A percentile compares a stretch with the other conserved stretches of the same genome.
Evolutionary conservation across 2,888 invertebrate species (phyloP).

Genomic region (Aphelenchoides bicaudatus): DNA sequence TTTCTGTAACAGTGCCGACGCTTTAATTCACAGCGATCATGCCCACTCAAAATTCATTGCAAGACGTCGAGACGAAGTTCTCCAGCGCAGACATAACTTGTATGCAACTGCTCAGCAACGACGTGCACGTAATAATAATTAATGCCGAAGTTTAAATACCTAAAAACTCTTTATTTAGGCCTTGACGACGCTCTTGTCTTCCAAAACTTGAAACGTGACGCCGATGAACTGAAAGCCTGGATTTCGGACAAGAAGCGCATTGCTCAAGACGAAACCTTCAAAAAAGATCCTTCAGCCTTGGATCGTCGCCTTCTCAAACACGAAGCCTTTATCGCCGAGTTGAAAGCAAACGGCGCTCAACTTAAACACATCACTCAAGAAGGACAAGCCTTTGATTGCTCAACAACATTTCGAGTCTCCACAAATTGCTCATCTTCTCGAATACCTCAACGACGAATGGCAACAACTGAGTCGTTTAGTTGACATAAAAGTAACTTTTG

Average conservation of each 20-base stretch:
- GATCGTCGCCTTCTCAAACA: conserved; percentile 64
- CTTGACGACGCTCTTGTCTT: conserved; percentile 80
- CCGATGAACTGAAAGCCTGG: conserved; percentile 79
- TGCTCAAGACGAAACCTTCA: conserved; percentile 85
- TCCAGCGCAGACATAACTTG: conserved; percentile 70
- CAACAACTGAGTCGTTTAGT: conserved; percentile 72
- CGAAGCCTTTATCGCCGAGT: conserved; percentile 65
- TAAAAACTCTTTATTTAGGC: too few relatives aligned
- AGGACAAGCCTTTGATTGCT: conserved; percentile 73
- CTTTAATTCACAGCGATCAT: conserved; percentile 73
- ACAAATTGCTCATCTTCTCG: conserved; percentile 71
- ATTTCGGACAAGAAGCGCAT: conserved; percentile 84
- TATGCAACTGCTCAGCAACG: conserved; percentile 71
- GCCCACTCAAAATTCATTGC: conserved; percentile 48
- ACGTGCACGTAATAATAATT: too few relatives aligned
- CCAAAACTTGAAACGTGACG: conserved; percentile 86
- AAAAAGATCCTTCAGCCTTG: conserved; percentile 50
- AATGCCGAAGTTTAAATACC: too few relatives aligned
- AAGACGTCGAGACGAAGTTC: conserved; percentile 60
- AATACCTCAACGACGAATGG: conserved; percentile 76
- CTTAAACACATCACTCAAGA: conserved; percentile 63
- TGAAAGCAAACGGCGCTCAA: conserved; percentile 63
- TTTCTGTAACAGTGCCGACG: conserved; percentile 78
- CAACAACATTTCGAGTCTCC: conserved; percentile 71
- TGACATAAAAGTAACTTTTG: too few relatives aligned